phyloP scores from a whole-genome alignment of 2,113 vertebrate genomes.

The Parus major region DNA sequence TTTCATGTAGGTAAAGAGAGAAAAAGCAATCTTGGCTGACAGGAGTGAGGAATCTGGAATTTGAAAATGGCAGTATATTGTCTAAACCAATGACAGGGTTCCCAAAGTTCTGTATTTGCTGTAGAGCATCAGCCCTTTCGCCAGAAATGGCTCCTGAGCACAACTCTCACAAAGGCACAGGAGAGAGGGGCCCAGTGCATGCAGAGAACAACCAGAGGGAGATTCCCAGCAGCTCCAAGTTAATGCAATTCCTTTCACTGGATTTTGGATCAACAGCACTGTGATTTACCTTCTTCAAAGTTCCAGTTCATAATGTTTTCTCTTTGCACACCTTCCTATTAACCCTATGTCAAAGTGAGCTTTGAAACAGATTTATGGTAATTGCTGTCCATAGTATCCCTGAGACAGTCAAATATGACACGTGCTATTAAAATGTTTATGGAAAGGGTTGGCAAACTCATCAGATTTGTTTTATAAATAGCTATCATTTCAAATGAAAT shows the following conservation, averaged over 20 bases:
- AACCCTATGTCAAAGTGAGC: not conserved
- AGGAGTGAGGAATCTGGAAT: not conserved
- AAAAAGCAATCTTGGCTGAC: not conserved
- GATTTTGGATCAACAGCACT: not conserved
- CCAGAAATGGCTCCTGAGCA: not conserved
- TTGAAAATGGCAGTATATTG: not conserved
- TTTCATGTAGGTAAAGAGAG: not conserved
- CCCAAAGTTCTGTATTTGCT: not conserved
- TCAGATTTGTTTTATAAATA: slow-evolving; percentile 71
- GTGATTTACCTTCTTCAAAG: not conserved
- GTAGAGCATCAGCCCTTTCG: not conserved
- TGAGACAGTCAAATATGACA: slow-evolving; percentile 42
- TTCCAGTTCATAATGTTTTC: not conserved
- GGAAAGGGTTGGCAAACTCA: slow-evolving; percentile 53
- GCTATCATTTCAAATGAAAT: slow-evolving; percentile 58
- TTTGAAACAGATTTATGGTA: not conserved
- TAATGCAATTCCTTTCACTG: not conserved
- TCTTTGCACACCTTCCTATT: not conserved
- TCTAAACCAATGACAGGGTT: not conserved
- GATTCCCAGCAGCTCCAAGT: not conserved
- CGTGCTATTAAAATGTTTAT: slow-evolving; percentile 57
- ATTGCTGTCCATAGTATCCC: not conserved
- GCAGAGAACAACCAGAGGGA: not conserved
- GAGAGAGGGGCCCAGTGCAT: not conserved
- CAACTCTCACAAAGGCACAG: not conserved